Evolutionary conservation across 2,888 invertebrate species (phyloP), one percentile per base, ranked within the genome.

Genomic region (Meteorus colon): DNA sequence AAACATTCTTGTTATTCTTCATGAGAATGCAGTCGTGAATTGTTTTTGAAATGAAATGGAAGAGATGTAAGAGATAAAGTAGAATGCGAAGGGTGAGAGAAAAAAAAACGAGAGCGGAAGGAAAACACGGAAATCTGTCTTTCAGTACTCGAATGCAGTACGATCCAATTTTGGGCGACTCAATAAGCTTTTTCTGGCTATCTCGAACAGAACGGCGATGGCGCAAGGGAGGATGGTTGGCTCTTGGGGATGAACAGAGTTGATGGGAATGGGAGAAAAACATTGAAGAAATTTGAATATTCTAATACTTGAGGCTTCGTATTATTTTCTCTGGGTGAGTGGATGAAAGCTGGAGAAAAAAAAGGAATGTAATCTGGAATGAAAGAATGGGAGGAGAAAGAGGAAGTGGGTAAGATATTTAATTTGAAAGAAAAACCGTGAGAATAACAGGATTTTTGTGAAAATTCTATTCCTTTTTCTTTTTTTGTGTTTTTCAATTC

Each of bases 241-340:
- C 62, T 62, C 62, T 29, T 24, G 65, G 37, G 65, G 65, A 65
- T 65, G 37, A 65, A 65, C n/a, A n/a, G 37, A 69, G 60, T 41
- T 65, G 59, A 75, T 62, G 70, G 73, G 70, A 74, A 60, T 65
- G 71, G 70, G 73, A 75, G 73, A 78, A 76, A 76, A 77, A 73
- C 78, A 75, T 76, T 63, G 69, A 48, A 63, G 34, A 77, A 78
- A 78, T 78, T 78, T 78, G 77, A 78, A 78, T 78, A 78, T 78
- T 77, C 74, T 78, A 72, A 77, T 77, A 78, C 73, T 65, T 45
- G 69, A 67, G 24, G 68, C 48, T 69, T 67, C 72, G 59, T 78
- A 77, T 77, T 78, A 78, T 77, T 77, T 78, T 75, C 75, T 69
- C 62, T 67, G 51, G 48, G 19, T 55, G 69, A 73, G 70, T 60